Percentiles rank a stretch among this genome's conserved stretches.
phyloP scores from a whole-genome alignment of 2,797 vertebrate species.

The Oceanodroma leucorhoa region DNA sequence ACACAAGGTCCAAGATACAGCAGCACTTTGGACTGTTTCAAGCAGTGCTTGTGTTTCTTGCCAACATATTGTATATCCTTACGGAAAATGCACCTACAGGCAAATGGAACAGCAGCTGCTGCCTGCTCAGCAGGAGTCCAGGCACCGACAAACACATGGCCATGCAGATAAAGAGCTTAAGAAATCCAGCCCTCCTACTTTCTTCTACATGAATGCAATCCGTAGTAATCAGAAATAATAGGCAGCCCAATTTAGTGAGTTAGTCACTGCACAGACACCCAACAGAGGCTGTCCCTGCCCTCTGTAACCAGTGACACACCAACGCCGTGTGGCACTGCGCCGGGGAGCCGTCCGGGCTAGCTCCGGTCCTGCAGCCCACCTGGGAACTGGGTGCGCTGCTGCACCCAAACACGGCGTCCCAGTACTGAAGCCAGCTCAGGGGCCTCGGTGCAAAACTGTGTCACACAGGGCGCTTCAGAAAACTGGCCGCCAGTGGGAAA shows the following conservation, averaged over 20 bases:
- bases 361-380: background rate
- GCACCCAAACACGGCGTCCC: rapidly evolving
- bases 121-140: background rate
- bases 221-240: background rate
- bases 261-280: background rate
- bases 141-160: background rate
- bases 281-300: background rate
- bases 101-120: background rate
- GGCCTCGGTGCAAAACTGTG: background rate
- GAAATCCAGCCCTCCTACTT: background rate
- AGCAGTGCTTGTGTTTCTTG: background rate
- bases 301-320: background rate
- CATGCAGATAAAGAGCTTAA: background rate
- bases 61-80: background rate
- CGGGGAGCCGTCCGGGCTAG: rapidly evolving
- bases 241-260: background rate
- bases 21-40: background rate
- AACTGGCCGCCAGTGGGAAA: background rate
- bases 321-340: rapidly evolving
- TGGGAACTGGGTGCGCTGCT: rapidly evolving
- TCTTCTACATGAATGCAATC: background rate
- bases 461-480: background rate
- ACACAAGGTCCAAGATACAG: background rate
- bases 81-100: background rate
- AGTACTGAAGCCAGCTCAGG: background rate